Evolutionary conservation across 2,113 vertebrate species (phyloP).

Genomic region (Chamaetylas fuelleborni): DNA sequence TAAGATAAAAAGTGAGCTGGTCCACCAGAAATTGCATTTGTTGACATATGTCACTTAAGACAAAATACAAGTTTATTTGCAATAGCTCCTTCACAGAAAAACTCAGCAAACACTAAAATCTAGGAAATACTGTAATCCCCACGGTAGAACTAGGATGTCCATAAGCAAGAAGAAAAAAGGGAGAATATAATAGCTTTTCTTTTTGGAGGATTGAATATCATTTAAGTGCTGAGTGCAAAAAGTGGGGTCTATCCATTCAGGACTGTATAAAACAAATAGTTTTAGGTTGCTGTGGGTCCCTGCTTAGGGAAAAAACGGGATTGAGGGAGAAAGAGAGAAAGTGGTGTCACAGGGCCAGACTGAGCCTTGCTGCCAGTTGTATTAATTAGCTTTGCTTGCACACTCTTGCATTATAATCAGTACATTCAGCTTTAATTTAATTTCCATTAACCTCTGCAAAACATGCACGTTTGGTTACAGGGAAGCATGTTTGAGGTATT

Average conservation of each 20-base stretch:
- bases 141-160: not conserved
- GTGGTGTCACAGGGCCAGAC: not conserved
- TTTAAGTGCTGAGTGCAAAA: not conserved
- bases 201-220: not conserved
- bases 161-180: not conserved
- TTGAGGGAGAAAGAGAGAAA: not conserved
- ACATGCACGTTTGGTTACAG: not conserved
- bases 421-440: constrained; percentile 26
- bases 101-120: not conserved
- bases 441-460: constrained; percentile 37
- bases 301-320: not conserved
- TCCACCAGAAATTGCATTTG: not conserved
- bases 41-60: not conserved
- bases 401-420: not conserved
- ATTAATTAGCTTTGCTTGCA: constrained; percentile 2
- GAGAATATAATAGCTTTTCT: not conserved
- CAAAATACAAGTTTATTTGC: not conserved
- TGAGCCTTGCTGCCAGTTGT: not conserved
- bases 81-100: not conserved
- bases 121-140: not conserved
- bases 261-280: not conserved
- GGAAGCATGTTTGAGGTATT: not conserved
- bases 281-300: not conserved
- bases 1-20: not conserved
- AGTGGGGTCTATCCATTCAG: not conserved